Conservation (phyloP, 2,888 invertebrate genomes). For the Phania funesta region DNA sequence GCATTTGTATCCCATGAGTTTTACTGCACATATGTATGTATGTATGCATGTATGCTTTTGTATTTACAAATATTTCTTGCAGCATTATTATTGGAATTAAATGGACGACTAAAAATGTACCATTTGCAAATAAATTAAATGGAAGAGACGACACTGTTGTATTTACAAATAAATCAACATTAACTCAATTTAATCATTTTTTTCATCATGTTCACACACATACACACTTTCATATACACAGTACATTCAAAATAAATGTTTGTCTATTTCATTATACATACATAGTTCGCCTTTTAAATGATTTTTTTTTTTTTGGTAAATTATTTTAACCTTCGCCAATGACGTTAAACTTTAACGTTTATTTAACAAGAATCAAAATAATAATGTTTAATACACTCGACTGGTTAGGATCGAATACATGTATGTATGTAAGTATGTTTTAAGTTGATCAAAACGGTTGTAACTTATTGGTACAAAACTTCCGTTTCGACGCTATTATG, state of each 20-base stretch:
- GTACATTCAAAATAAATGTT: constrained; percentile 1
- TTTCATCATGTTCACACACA: background rate
- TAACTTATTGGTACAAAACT: background rate
- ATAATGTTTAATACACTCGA: background rate
- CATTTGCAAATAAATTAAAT: constrained; percentile 37
- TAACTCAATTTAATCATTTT: constrained; percentile 59
- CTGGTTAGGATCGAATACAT: background rate
- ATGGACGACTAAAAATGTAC: constrained; percentile 53
- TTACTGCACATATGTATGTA: background rate
- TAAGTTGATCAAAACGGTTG: background rate
- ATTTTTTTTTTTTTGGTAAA: constrained; percentile 40
- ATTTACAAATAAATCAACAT: constrained; percentile 51
- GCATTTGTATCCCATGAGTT: too few relatives aligned
- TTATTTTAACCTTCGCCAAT: constrained; percentile 63
- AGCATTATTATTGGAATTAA: constrained; percentile 44
- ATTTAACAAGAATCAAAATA: constrained; percentile 1
- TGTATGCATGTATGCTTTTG: background rate
- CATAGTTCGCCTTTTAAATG: constrained; percentile 26
- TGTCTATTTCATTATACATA: constrained; percentile 42
- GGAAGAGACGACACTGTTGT: background rate
- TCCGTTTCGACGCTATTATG: too few relatives aligned
- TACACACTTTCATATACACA: background rate
- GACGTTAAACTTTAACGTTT: constrained; percentile 59
- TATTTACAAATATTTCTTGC: constrained; percentile 18
- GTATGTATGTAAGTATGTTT: background rate